Base-by-base conservation (phyloP, 2,113 vertebrate genomes). In the Rhinoptilus africanus region DNA sequence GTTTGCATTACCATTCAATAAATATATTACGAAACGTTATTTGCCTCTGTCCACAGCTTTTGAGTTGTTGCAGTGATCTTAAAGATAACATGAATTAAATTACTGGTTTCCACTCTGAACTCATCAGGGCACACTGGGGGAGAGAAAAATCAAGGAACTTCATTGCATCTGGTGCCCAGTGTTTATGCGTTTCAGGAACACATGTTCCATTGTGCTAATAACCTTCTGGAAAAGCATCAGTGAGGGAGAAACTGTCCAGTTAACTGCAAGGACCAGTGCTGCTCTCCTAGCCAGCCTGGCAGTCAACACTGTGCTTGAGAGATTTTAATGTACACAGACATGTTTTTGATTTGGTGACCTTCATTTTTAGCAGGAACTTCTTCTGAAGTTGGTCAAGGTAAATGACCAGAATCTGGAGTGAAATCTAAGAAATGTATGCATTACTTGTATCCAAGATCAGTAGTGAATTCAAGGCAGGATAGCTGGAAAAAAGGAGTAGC, bases 1-100 rank as follows among this genome's bases (percentile, higher is more conserved):
- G 79, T 88, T 95, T 89, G 67, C 47, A 92, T 96, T 94, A 95
- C 39, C 47, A 35, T 92, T 86, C 89, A 90, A 79, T 90, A 91
- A 89, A 92, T 95, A 39, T 19, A 72, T 78, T 82, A 66, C 39
- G 85, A 86, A 91, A 92, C 24, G 32, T 59, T 88, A 64, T 75
- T 86, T 92, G 47, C 68, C 60, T 74, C 73, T 81, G 60, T 90
- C 75, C 35, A 34, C 75, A 66, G 32, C 34, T 93, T 94, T 89
- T 81, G 63, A 84, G 28, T 62, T 77, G 45, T 81, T 92, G 63
- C 43, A 88, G 41, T 83, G 76, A 74, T 92, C 71, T 91, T 81
- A 77, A 85, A 91, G 78, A 69, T 45, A 92, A 23, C 37, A 89
- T 87, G 82, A 90, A 95, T 75, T 57, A 84, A 95, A 91, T 84